Evolutionary conservation across 2,113 vertebrate species (phyloP), one percentile per base, ranked within the genome.

Genomic region (Nothocercus nigrocapillus): DNA sequence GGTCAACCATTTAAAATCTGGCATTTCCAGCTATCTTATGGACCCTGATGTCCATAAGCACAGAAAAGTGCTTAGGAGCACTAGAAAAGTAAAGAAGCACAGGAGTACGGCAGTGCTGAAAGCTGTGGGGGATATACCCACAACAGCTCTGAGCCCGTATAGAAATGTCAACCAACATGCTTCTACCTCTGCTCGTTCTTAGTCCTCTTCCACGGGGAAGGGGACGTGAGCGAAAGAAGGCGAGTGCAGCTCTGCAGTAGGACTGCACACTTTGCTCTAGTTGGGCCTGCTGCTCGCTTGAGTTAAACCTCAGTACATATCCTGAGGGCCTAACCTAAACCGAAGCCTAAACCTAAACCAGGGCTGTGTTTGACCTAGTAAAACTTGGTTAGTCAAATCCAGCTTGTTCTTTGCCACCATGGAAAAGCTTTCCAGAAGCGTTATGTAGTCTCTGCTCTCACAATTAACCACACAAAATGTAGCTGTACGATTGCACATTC

Each of bases 11-110:
- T 87, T 18, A 30, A 32, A 18, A 30, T 56, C 40, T 58, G 30
- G 17, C 3, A 2, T 51, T 73, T 70, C 18, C 45, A 30, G 11
- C 38, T 61, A 36, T 8, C 27, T 36, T 53, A 62, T 8, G 49
- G 22, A 24, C 15, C 9, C 67, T 0, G 0, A 36, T 36, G 36
- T 36, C 36, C 36, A 36, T 36, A 36, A 36, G 36, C 36, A 36
- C 36, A 36, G 36, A 36, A 36, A 36, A 36, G 36, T 36, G 36
- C 36, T 36, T 36, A 36, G 36, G 36, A 36, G 36, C 36, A 36
- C 36, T 36, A 36, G 36, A 36, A 36, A 36, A 36, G 36, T 36
- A 36, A 36, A 36, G 3, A 61, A 40, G 34, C 77, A 45, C 12
- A 18, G 54, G 28, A 10, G 56, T 75, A 66, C 72, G 32, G 4